Conservation (phyloP, 2,113 vertebrate genomes). For the Onychostoma macrolepis region DNA sequence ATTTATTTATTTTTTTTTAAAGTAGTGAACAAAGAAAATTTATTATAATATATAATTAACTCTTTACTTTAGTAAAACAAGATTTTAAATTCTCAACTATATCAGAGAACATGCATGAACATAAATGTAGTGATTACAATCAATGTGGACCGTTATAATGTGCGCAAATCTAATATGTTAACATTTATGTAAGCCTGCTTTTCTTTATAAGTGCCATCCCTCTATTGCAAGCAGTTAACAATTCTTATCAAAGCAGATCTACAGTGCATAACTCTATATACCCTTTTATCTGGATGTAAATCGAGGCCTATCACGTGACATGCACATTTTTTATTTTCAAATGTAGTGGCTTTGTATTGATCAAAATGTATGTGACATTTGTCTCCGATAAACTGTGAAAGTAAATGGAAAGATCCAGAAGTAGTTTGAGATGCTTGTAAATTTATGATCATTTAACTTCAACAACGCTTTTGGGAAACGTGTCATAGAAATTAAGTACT, state of each 20-base stretch:
- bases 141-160: no score
- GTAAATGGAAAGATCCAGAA: not conserved
- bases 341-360: not conserved
- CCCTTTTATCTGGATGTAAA: not conserved
- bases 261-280: not conserved
- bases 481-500: not conserved
- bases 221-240: not conserved
- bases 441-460: not conserved
- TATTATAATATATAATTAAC: not conserved
- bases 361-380: not conserved
- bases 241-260: not conserved
- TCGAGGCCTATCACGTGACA: not conserved
- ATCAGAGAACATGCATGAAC: not conserved
- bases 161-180: not conserved
- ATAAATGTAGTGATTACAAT: not conserved
- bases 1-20: not conserved
- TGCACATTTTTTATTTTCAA: not conserved
- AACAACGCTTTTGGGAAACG: not conserved
- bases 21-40: not conserved
- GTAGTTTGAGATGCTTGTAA: not conserved
- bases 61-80: not conserved
- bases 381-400: conserved; percentile 2
- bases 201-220: not conserved
- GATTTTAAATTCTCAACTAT: not conserved
- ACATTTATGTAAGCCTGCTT: not conserved